Conservation (phyloP, 2,797 vertebrate genomes). For the Lindbergichthys nudifrons region DNA sequence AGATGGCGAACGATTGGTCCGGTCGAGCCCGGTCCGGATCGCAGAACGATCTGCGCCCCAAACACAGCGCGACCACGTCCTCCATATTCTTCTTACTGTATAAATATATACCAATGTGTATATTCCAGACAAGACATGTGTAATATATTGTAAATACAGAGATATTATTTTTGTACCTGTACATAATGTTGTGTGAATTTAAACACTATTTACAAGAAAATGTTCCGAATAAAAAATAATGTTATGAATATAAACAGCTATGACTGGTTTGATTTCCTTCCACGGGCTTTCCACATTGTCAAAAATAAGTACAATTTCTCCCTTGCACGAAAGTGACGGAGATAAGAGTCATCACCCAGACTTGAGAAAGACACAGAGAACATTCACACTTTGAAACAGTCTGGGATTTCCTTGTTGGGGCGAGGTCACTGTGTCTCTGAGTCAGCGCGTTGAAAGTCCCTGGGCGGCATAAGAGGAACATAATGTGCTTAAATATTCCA, state of each 20-base stretch:
- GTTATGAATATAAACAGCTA: slow-evolving; percentile 55
- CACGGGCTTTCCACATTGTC: slow-evolving; percentile 26
- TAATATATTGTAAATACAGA: slow-evolving; percentile 86
- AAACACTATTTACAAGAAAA: slow-evolving; percentile 79
- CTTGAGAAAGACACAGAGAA: slow-evolving; percentile 40
- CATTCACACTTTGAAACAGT: slow-evolving; percentile 56
- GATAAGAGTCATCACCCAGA: slow-evolving; percentile 45
- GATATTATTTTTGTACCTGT: slow-evolving; percentile 85
- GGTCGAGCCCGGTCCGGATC: slow-evolving; percentile 44
- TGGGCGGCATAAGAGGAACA: slow-evolving; percentile 62
- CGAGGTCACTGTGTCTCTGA: slow-evolving; percentile 76
- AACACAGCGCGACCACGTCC: slow-evolving; percentile 49
- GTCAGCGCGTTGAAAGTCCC: slow-evolving; percentile 78
- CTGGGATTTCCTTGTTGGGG: slow-evolving; percentile 80
- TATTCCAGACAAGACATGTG: slow-evolving; percentile 64
- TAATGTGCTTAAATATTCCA: slow-evolving; percentile 54
- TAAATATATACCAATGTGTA: slow-evolving; percentile 63
- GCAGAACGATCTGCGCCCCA: slow-evolving; percentile 49
- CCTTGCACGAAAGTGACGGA: slow-evolving; percentile 29
- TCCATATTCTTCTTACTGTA: slow-evolving; percentile 51
- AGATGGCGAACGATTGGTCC: slow-evolving; percentile 49
- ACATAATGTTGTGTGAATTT: slow-evolving; percentile 75
- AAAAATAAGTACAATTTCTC: slow-evolving; percentile 31
- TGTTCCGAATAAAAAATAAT: slow-evolving; percentile 68
- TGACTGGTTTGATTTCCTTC: slow-evolving; percentile 35